Conservation (phyloP, 2,113 vertebrate species). For the Tursiops truncatus region DNA sequence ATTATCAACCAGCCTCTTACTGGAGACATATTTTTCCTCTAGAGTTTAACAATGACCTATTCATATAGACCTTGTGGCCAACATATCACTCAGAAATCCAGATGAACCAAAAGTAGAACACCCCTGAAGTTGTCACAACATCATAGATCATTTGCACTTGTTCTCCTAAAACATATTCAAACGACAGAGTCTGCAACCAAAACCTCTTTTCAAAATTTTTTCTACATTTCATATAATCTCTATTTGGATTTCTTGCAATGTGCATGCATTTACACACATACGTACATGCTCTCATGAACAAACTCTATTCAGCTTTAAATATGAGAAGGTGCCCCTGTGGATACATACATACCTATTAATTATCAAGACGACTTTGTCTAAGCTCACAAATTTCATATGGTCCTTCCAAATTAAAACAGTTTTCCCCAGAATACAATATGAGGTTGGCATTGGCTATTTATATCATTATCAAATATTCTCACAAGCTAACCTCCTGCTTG, state of each 20-base stretch:
- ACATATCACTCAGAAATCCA: background rate
- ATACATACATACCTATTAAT: background rate
- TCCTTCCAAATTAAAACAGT: background rate
- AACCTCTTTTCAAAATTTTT: background rate
- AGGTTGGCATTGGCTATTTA: background rate
- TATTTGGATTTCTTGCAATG: background rate
- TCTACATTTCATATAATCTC: background rate
- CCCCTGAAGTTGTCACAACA: background rate
- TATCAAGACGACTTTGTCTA: background rate
- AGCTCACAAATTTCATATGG: background rate
- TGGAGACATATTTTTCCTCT: background rate
- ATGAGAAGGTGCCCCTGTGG: background rate
- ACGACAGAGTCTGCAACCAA: background rate
- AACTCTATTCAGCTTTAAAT: background rate
- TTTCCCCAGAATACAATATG: background rate
- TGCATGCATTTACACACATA: background rate
- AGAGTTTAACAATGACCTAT: conserved; percentile 5
- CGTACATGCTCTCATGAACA: background rate
- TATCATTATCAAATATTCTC: background rate
- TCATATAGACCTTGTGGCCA: background rate
- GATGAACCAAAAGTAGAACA: background rate
- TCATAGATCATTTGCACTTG: background rate
- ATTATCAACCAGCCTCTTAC: background rate
- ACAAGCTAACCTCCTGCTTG: background rate
- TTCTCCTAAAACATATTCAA: background rate